phyloP scores from a whole-genome alignment of 2,888 invertebrate genomes.

The Lordiphosa fenestrarum region DNA sequence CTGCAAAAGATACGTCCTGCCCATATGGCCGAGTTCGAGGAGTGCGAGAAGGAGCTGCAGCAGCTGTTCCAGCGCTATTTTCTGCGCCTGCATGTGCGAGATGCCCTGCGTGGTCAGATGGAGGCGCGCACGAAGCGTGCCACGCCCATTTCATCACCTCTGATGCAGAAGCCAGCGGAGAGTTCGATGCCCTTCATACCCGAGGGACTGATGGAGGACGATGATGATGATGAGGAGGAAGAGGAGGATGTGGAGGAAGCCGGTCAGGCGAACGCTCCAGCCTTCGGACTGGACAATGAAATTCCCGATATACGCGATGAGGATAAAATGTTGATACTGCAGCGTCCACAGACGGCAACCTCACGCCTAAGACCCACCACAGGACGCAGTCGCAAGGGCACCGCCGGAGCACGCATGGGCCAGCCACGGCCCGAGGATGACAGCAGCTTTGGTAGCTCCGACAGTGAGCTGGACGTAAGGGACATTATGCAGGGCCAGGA shows the following conservation, averaged over 20 bases:
- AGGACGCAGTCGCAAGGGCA: conserved; percentile 72
- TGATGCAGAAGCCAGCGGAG: conserved; percentile 76
- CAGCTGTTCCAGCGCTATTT: conserved; percentile 93
- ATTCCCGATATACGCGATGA: conserved; percentile 75
- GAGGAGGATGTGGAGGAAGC: conserved; percentile 26
- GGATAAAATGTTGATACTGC: conserved; percentile 55
- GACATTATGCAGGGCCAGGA: conserved; percentile 64
- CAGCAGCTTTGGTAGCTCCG: conserved; percentile 79
- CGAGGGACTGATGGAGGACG: conserved; percentile 78
- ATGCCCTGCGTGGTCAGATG: conserved; percentile 92
- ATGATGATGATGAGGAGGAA: conserved; percentile 68
- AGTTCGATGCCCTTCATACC: conserved; percentile 78
- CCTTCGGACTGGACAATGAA: conserved; percentile 67
- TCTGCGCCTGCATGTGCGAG: conserved; percentile 91
- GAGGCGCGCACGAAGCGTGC: conserved; percentile 78
- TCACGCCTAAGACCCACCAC: conserved; percentile 78
- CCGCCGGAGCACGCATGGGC: conserved; percentile 10
- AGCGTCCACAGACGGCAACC: conserved; percentile 66
- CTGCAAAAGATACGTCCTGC: conserved; percentile 97
- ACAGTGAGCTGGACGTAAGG: conserved; percentile 78
- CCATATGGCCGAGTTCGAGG: conserved; percentile 97
- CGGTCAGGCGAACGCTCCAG: conserved; percentile 3
- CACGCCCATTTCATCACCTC: conserved; percentile 71
- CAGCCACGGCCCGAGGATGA: conserved; percentile 62
- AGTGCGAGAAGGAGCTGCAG: conserved; percentile 91